Conservation (phyloP, 2,797 vertebrate genomes). For the Sylvia borin region DNA sequence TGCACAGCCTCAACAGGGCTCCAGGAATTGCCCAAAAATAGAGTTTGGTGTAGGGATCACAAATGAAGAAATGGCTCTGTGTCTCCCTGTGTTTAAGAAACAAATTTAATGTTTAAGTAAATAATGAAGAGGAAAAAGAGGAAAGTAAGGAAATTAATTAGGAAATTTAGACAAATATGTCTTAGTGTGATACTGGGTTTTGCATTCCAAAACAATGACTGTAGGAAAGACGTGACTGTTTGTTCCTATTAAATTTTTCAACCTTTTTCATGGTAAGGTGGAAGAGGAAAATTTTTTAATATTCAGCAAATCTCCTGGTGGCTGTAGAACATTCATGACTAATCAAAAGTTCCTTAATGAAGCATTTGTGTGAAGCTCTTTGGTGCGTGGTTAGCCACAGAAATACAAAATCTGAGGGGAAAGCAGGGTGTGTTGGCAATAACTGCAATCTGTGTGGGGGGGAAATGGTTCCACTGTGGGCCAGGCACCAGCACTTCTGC, state of each 20-base stretch:
- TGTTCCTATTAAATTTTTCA: background rate
- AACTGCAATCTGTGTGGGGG: background rate
- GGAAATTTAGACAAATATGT: background rate
- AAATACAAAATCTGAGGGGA: background rate
- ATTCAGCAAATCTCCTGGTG: background rate
- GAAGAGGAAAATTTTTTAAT: background rate
- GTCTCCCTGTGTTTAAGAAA: background rate
- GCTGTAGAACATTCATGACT: background rate
- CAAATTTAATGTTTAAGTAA: background rate
- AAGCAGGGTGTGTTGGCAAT: background rate
- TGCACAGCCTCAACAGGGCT: background rate
- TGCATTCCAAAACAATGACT: background rate
- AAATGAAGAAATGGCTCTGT: background rate
- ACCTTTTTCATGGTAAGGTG: background rate
- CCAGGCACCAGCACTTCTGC: background rate
- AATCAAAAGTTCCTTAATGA: constrained; percentile 6
- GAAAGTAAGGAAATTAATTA: background rate
- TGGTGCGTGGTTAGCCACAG: background rate
- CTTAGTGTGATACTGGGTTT: background rate
- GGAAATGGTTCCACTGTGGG: background rate
- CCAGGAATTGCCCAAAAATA: background rate
- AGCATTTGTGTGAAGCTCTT: background rate
- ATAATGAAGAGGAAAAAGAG: background rate
- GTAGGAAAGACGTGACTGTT: rapidly evolving
- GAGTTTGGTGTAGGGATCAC: background rate